Base-by-base conservation (phyloP, 2,888 invertebrate species). In the Neuroscelio doddi region DNA sequence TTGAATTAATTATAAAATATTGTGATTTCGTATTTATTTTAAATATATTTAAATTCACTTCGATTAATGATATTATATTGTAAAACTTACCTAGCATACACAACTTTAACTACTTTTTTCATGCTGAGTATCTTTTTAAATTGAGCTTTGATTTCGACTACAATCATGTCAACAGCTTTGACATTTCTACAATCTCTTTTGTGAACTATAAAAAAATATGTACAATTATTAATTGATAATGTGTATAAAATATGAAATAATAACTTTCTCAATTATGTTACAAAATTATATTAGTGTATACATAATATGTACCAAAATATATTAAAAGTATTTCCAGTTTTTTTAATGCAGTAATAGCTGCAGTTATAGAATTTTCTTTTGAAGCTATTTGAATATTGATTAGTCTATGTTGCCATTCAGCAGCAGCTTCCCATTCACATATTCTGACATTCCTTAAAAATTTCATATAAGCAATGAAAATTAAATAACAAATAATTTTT, bases 321-420 rank as follows among this genome's bases (percentile, higher is more conserved):
- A 89, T 86, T 1, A 90, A 77, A 12, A 88, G 78, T 0, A 88
- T 89, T 76, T 90, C 90, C 1, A 89, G 79, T 39, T 87, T 79
- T 68, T 88, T 86, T n/a, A 88, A 76, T 0, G 85, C 75, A 0
- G 89, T 87, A 71, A 87, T 82, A 1, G 86, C 81, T 45, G 85
- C 85, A 32, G 83, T 70, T 1, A 84, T 71, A 1, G 80, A 74
- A 27, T 82, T 79, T 24, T 82, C 76, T 34, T 52, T 47, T 1
- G 63, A 42, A n/a, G 36, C 1, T 4, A 14, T 9, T 10, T 68
- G 49, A 1, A 55, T 46, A 5, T 52, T 46, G 8, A 85, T 80
- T 36, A 86, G 85, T 73, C 86, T 86, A 27, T 85, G 85, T 59
- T 85, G 85, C 90, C 90, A 90, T 9, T 87, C 74, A 2, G 85